These are phyloP conservation scores for Hypena proboscidalis DNA, from an alignment of 2,888 invertebrate species.

Conservation along the genomic window DNA sequence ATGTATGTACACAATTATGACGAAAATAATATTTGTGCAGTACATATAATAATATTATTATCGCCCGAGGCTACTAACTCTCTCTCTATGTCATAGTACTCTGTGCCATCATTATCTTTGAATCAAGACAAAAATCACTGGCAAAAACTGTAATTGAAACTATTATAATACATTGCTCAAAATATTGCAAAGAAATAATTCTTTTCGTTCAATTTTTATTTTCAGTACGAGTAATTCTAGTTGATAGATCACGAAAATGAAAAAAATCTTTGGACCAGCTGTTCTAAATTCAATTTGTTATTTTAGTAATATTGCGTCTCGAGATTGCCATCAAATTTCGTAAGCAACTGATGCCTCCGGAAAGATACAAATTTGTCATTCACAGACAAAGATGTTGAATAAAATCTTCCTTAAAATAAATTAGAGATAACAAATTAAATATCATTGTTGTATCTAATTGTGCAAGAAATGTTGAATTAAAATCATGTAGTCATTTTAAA, in stretches of 20 bases:
- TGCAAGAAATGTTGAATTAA: too few relatives aligned
- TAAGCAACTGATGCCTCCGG: constrained; percentile 65
- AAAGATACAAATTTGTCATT: constrained; percentile 74
- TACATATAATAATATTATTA: too few relatives aligned
- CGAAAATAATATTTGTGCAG: too few relatives aligned
- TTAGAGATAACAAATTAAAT: too few relatives aligned
- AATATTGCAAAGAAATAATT: constrained; percentile 35
- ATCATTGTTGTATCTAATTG: too few relatives aligned
- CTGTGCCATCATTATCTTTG: constrained; percentile 24
- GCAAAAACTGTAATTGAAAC: constrained; percentile 31
- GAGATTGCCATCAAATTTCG: constrained; percentile 57
- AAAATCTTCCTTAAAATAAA: too few relatives aligned
- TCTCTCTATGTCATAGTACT: constrained; percentile 24
- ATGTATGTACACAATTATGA: not conserved
- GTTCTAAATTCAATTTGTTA: constrained; percentile 54
- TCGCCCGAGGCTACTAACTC: not conserved
- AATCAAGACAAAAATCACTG: constrained; percentile 29
- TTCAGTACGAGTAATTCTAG: constrained; percentile 23
- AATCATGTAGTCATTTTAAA: too few relatives aligned
- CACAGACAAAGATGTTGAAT: too few relatives aligned
- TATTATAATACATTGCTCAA: constrained; percentile 23
- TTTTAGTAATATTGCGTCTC: constrained; percentile 46
- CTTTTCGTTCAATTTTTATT: constrained; percentile 28
- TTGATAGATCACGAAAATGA: constrained; percentile 51
- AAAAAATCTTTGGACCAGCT: constrained; percentile 44